Evolutionary conservation across 2,888 invertebrate species (phyloP).

Genomic region (Volucella bombylans): DNA sequence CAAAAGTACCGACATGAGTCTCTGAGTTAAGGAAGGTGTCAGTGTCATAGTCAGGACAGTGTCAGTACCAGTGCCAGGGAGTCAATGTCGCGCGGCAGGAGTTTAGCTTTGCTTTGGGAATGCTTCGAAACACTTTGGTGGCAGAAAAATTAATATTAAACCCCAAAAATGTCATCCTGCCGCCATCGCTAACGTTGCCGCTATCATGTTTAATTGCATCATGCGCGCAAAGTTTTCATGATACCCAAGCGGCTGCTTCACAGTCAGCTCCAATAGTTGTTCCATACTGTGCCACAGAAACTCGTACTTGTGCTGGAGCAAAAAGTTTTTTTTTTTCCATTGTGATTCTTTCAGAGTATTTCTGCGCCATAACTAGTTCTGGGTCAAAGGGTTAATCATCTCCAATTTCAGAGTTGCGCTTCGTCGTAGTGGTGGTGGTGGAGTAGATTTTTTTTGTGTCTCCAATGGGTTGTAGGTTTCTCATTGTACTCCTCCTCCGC

Average conservation of each 20-base stretch:
- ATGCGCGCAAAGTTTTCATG: conserved; percentile 53
- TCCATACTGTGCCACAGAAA: conserved; percentile 23
- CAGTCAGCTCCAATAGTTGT: conserved; percentile 39
- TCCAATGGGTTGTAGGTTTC: conserved; percentile 5
- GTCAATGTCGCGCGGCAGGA: too few relatives aligned
- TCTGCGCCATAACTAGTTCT: conserved; percentile 71
- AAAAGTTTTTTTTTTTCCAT: conserved; percentile 20
- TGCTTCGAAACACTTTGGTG: conserved; percentile 19
- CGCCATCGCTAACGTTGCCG: conserved; percentile 19
- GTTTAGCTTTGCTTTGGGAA: not conserved
- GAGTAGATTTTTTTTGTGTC: not conserved
- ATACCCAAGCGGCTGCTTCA: conserved; percentile 6
- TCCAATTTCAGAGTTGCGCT: conserved; percentile 70
- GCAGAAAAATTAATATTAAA: conserved; percentile 68
- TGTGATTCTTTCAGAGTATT: conserved; percentile 13
- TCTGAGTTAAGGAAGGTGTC: conserved; percentile 43
- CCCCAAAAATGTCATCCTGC: conserved; percentile 60
- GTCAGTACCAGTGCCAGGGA: not conserved
- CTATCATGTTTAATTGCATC: conserved; percentile 63
- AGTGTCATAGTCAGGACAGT: not conserved
- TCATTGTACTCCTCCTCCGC: not conserved
- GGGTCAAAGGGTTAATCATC: conserved; percentile 76
- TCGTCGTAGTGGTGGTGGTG: conserved; percentile 7
- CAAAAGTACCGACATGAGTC: not conserved
- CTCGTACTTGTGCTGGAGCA: not conserved